Evolutionary conservation across 2,888 invertebrate genomes (phyloP), one percentile per base, ranked within the genome.

Genomic region (Cephalotes varians): DNA sequence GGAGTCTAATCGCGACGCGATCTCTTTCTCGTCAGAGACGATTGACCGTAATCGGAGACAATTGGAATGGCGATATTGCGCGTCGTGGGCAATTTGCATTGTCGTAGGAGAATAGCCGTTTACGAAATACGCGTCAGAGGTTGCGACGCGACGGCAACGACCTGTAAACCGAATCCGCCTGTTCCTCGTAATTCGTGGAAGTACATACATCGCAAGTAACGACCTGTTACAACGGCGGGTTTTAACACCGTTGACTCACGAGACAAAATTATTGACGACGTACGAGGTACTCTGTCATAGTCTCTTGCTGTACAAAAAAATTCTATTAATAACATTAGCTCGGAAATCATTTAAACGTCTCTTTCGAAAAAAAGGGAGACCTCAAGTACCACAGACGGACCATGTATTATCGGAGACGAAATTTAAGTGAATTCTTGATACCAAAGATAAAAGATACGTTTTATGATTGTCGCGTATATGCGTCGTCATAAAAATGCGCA

Each of bases 141-240:
- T 67, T 76, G 71, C 60, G 79, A 82, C 15, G 64, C 49, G 81
- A 83, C 12, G 49, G 15, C 51, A 74, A 69, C 72, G 64, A 82
- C 60, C 69, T 62, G 49, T 60, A 80, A 85, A 69, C 7, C 62
- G 64, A 65, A 40, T 74, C 21, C 47, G 58, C 31, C 25, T 62
- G 58, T 15, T 1, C 28, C 31, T n/a, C n/a, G n/a, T n/a, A n/a
- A 15, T 58, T 47, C 25, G 40, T 40, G 5, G 15, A 10, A 51
- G 21, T 7, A 49, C 1, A 6, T 2, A 31, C 25, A 34, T 34
- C 7, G 25, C 2, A n/a, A 47, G 4, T 47, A 47, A 18, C 58
- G n/a, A 62, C 15, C 34, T 64, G 64, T 67, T 74, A 60, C 67
- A n/a, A n/a, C 65, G 54, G 18, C 21, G 21, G 12, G 2, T 51